Evolutionary conservation across 2,113 vertebrate species (phyloP), one percentile per base, ranked within the genome.

Genomic region (Trochalopteron elliotii): DNA sequence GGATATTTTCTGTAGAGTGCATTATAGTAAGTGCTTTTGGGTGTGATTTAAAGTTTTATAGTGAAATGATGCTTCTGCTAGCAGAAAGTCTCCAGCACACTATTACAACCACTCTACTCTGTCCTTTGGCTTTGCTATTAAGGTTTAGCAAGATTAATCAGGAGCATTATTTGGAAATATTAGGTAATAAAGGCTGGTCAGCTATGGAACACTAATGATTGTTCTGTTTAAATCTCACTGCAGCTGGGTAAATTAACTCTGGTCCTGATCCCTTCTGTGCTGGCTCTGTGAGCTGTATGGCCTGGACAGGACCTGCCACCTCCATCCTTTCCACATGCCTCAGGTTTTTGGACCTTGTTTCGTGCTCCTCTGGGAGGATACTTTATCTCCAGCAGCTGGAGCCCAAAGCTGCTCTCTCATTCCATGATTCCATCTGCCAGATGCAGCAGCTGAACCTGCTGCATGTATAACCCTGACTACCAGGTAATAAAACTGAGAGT

Each of bases 21-120:
- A 94, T 91, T 96, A 79, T 52, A 88, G 25, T 82, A 89, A 96
- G 59, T 79, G 68, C 52, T 94, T 96, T 80, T 94, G 75, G 56
- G 83, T 64, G 64, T 80, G 64, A 90, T 95, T 59, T 89, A 40
- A 77, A 52, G 45, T 86, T 89, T 67, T 60, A 53, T 15, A 79
- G 40, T 64, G 63, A 87, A 96, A 77, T 74, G 4, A 47, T 70
- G 53, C 49, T 79, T 65, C 69, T 86, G 42, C 56, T 90, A 87
- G 45, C 52, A 95, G 42, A 42, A 86, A 92, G 42, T 47, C 83
- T 69, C 79, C 56, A 89, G 80, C 83, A 69, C 42, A 47, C 78
- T 85, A 80, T 77, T 75, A 82, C 8, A 85, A 21, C 30, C 35
- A 19, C 42, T 83, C 68, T 86, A 70, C 89, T 95, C 7, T 83